These are phyloP conservation scores for Paradisaea rubra DNA, from an alignment of 2,113 vertebrate species.

Conservation along the genomic window DNA sequence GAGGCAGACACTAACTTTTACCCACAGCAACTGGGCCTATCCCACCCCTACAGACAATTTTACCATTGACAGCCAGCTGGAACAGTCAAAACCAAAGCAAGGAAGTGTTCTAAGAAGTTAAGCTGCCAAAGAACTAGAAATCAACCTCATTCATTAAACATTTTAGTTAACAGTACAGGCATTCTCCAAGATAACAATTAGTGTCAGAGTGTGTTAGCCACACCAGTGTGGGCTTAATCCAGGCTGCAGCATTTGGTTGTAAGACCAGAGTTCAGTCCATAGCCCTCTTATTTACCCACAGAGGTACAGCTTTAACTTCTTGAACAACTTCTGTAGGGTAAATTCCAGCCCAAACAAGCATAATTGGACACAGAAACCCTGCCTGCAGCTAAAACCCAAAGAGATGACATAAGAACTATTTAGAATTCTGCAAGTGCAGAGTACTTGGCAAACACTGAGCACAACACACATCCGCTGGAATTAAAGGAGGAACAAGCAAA, in stretches of 20 bases:
- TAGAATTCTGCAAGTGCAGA: not conserved
- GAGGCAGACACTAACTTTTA: not conserved
- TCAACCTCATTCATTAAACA: not conserved
- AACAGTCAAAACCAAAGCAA: not conserved
- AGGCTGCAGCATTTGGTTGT: not conserved
- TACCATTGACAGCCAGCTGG: not conserved
- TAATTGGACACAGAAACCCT: not conserved
- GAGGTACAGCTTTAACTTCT: not conserved
- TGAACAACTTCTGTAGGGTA: not conserved
- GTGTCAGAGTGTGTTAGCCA: not conserved
- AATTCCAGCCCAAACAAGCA: not conserved
- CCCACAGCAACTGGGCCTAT: not conserved
- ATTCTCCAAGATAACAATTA: not conserved
- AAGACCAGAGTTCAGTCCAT: not conserved
- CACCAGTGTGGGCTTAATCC: not conserved
- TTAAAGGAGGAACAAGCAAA: slow-evolving; percentile 4
- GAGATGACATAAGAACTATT: not conserved
- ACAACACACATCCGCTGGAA: not conserved
- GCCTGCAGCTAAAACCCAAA: not conserved
- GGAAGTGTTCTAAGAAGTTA: not conserved
- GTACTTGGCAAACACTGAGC: not conserved
- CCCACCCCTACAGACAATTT: not conserved
- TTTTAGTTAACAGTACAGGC: not conserved
- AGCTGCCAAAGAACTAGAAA: not conserved
- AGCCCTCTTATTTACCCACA: not conserved